Base-by-base conservation (phyloP, 2,888 invertebrate genomes). In the Entomobrya proxima region DNA sequence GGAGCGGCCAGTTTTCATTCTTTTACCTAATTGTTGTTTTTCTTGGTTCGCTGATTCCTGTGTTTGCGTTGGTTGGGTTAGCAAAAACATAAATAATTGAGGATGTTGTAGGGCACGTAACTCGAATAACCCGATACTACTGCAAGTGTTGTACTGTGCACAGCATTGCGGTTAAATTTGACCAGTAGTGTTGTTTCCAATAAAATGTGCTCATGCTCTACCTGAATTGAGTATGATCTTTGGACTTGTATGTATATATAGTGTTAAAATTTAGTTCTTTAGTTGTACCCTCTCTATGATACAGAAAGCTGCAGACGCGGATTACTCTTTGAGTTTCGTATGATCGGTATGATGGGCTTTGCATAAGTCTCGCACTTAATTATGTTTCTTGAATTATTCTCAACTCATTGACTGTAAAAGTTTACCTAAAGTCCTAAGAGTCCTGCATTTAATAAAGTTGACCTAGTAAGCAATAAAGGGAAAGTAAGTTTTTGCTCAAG, bases 361-460 rank as follows among this genome's bases (percentile, higher is more conserved):
- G 32, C 18, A 61, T 15, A 32, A 61, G 21, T 55, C 61, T 18
- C 11, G 21, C 64, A 35, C 37, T 64, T 64, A 64, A 64, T 37
- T 64, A 37, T 11, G 11, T 9, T 35, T 32, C 61, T 5, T 9
- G 61, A 40, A 37, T 37, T 35, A 37, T 37, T 37, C 37, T 37
- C 1, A 40, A 9, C n/a, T 40, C 15, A 67, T 27, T 21, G 67
- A 67, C 67, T 24, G 64, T 67, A 27, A 37, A 67, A 40, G 24
- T 67, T 44, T 67, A 21, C 40, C 67, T 40, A 21, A 67, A 18
- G 67, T 24, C 15, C 24, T 32, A 32, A 6, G 30, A 32, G 37
- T 18, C 24, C 24, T 50, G 32, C 74, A 50, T 30, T 74, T 74
- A 74, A 74, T 74, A 74, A 50, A 74, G 47, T 50, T 47, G 74